These are phyloP conservation scores for Thaumetopoea pityocampa DNA, from an alignment of 1,140 invertebrate genomes.

Conservation along the genomic window DNA sequence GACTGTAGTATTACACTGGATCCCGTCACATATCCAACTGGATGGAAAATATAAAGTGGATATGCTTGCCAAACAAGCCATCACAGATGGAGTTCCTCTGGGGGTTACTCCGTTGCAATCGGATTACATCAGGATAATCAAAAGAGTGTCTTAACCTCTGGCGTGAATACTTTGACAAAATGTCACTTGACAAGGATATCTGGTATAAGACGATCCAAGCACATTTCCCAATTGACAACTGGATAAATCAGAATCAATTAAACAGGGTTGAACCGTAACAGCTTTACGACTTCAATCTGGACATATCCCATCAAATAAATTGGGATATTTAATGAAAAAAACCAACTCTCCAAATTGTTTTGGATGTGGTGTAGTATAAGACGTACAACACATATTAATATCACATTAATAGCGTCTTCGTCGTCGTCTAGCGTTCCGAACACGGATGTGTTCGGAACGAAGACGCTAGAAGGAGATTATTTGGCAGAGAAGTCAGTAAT, in stretches of 20 bases:
- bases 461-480: no score
- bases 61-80: slow-evolving; percentile 6
- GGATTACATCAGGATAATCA: slow-evolving; percentile 2
- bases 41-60: slow-evolving; percentile 14
- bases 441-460: neutral
- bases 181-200: slow-evolving; percentile 19
- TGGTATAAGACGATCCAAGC: slow-evolving; percentile 22
- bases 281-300: slow-evolving; percentile 10
- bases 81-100: slow-evolving; percentile 1
- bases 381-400: neutral
- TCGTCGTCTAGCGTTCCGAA: no score
- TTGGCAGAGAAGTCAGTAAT: no score
- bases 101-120: neutral
- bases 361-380: slow-evolving; percentile 5
- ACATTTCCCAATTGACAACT: slow-evolving; percentile 1
- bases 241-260: slow-evolving; percentile 5
- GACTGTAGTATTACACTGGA: slow-evolving; percentile 12
- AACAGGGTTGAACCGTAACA: neutral
- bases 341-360: slow-evolving; percentile 6
- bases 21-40: slow-evolving; percentile 15
- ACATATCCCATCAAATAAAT: slow-evolving; percentile 15
- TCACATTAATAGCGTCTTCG: no score
- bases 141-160: slow-evolving; percentile 3
- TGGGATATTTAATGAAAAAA: slow-evolving; percentile 11
- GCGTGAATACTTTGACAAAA: slow-evolving; percentile 15